A percentile compares a stretch with the other conserved stretches of the same genome.
These are phyloP conservation scores for Mellilla xanthometata DNA, from an alignment of 2,888 invertebrate species.

Conservation along the genomic window DNA sequence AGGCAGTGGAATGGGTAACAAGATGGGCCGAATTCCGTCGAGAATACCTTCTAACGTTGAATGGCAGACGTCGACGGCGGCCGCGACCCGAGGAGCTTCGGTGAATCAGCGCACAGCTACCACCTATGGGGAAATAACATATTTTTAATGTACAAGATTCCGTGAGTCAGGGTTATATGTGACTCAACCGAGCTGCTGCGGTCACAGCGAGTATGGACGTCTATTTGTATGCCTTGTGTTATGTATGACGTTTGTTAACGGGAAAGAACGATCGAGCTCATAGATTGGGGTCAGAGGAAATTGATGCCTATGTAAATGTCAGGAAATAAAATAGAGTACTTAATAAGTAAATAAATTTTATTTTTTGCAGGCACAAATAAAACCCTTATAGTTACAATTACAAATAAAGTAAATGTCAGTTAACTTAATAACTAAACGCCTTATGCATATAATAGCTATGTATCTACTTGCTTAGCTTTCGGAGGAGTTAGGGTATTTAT, in stretches of 20 bases:
- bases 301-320: no score
- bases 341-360: no score
- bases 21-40: conserved; percentile 39
- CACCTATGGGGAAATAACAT: conserved; percentile 65
- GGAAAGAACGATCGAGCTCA: conserved; percentile 3
- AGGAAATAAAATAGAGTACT: no score
- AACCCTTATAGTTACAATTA: no score
- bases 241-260: conserved; percentile 35
- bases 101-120: conserved; percentile 64
- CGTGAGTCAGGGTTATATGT: conserved; percentile 46
- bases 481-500: no score
- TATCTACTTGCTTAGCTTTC: no score
- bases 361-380: no score
- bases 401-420: no score
- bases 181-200: conserved; percentile 64
- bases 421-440: no score
- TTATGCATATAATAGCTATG: no score
- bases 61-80: conserved; percentile 17
- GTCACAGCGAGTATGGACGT: conserved; percentile 40
- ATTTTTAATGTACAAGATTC: conserved; percentile 45
- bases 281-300: no score
- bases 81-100: conserved; percentile 37
- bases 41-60: conserved; percentile 16
- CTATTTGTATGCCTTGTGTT: conserved; percentile 38
- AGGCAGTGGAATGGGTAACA: conserved; percentile 69